Base-by-base conservation (phyloP, 2,797 vertebrate genomes). In the Cuculus canorus region DNA sequence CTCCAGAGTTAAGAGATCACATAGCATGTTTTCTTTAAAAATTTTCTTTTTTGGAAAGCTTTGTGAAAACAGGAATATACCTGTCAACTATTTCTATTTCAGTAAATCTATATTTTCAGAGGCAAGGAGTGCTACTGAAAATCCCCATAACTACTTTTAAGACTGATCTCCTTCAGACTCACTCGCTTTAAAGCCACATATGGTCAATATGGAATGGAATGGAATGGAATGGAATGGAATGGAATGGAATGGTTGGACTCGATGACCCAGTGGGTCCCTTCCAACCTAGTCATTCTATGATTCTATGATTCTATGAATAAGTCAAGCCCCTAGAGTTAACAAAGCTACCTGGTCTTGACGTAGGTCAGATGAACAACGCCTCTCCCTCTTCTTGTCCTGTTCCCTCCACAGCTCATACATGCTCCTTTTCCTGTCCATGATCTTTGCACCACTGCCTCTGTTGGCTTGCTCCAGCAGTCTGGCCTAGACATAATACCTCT, bases 101-200 rank as follows among this genome's bases (percentile, higher is more conserved):
- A 72, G 13, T 47, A 88, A 76, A 92, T 70, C 27, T 76, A 1
- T 39, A 54, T 79, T 90, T 94, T 91, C 59, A 92, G 65, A 82
- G 71, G 35, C 30, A 92, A 86, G 79, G 17, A 47, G n/a, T 82
- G 48, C 22, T 71, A 16, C 13, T 28, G 41, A 75, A 87, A 92
- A 94, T 39, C 24, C 8, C 23, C 24, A 57, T 37, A 63, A 25
- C n/a, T 28, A 4, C 24, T 71, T 84, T 63, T 35, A 48, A 63
- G 25, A 33, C 43, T 70, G 30, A 25, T 61, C 17, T 69, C 47
- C 41, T 65, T 57, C 60, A 56, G 13, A 21, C 8, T 88, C n/a
- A 4, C 7, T 16, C 23, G 64, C 32, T 80, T 81, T 73, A 68
- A 73, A 80, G 66, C 27, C 1, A 0, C 10, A 6, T 33, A 17